These are phyloP conservation scores for Seladonia tumulorum DNA, from an alignment of 2,888 invertebrate species.

Conservation along the genomic window DNA sequence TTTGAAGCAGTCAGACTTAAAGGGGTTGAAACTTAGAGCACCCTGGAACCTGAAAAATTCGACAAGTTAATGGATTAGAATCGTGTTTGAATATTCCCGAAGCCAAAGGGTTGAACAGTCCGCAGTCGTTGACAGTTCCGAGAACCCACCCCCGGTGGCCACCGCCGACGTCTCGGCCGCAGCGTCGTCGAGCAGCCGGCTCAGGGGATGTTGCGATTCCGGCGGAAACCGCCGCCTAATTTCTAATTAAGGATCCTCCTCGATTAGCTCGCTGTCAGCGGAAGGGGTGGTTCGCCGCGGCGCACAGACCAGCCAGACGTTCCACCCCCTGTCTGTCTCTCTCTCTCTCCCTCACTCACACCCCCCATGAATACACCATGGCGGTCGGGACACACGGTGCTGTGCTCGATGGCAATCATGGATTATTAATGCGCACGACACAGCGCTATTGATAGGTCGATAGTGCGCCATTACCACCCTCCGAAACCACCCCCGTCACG, in stretches of 20 bases:
- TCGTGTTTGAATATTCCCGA: neutral
- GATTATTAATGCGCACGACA: conserved; percentile 76
- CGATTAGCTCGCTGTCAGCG: conserved; percentile 59
- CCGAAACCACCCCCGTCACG: conserved; percentile 54
- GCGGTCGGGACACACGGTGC: conserved; percentile 47
- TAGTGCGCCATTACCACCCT: conserved; percentile 74
- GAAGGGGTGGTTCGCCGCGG: conserved; percentile 20
- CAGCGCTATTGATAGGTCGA: conserved; percentile 76
- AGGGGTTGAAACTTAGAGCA: too few relatives aligned
- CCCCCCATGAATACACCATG: conserved; percentile 59
- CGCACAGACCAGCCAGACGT: conserved; percentile 37
- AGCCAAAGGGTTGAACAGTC: neutral
- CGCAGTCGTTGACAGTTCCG: neutral
- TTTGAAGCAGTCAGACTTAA: too few relatives aligned
- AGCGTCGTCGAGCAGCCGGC: neutral
- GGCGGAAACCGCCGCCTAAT: conserved; percentile 48
- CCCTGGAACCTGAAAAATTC: too few relatives aligned
- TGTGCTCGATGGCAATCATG: conserved; percentile 70
- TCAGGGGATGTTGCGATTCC: conserved; percentile 48
- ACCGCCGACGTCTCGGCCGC: neutral
- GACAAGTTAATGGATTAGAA: neutral
- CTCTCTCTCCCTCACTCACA: neutral
- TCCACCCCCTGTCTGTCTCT: neutral
- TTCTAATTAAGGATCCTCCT: conserved; percentile 59
- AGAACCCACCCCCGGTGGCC: neutral